phyloP scores from a whole-genome alignment of 92 coral and sea anemone genomes.

The Micromussa lordhowensis region DNA sequence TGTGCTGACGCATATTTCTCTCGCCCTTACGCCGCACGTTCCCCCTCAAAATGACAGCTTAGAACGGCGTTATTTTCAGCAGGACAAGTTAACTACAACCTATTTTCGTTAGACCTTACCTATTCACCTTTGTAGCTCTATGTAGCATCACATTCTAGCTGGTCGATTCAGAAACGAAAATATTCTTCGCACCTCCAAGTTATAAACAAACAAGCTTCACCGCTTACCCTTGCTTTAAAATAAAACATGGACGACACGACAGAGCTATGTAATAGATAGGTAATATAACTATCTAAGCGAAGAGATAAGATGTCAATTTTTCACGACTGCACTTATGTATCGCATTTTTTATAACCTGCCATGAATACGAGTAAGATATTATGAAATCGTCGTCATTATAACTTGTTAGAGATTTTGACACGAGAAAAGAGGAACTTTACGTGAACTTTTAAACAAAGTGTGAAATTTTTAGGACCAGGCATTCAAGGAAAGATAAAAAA shows the following conservation, averaged over 20 bases:
- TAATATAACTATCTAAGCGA: neutral
- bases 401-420: neutral
- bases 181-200: neutral
- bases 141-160: neutral
- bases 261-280: neutral
- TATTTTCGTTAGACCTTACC: neutral
- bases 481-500: neutral
- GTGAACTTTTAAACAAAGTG: neutral
- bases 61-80: neutral
- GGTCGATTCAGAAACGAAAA: neutral
- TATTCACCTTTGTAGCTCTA: neutral
- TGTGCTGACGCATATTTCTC: neutral
- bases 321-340: neutral
- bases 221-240: neutral
- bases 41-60: neutral
- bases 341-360: neutral
- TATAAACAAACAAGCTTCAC: neutral
- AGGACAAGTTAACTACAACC: neutral
- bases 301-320: neutral
- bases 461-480: neutral
- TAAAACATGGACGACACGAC: neutral
- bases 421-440: neutral
- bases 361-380: neutral
- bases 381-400: neutral
- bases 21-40: neutral